phyloP scores from a whole-genome alignment of 2,797 vertebrate genomes.

The Anguilla obscura region DNA sequence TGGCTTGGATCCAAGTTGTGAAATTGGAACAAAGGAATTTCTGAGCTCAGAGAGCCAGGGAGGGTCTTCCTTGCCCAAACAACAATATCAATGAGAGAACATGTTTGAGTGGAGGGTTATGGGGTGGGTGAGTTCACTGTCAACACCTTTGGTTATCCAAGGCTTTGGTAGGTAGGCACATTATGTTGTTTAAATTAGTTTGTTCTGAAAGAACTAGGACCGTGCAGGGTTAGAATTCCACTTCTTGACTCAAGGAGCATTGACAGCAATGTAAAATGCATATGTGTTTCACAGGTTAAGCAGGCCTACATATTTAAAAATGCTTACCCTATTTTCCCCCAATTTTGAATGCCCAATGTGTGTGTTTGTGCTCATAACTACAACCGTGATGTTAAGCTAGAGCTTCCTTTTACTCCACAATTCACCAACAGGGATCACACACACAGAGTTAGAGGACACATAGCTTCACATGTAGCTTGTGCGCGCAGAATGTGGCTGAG shows the following conservation, averaged over 20 bases:
- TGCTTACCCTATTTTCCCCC: no score
- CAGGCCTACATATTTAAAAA: background rate
- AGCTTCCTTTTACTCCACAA: no score
- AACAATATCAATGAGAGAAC: slow-evolving; percentile 38
- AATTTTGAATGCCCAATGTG: no score
- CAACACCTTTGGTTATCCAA: slow-evolving; percentile 52
- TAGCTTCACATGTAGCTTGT: no score
- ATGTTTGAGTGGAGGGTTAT: slow-evolving; percentile 56
- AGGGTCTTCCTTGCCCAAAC: slow-evolving; percentile 34
- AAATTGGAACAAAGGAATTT: slow-evolving; percentile 64
- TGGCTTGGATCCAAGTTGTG: slow-evolving; percentile 53
- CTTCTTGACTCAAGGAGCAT: background rate
- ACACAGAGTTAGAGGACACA: no score
- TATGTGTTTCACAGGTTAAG: background rate
- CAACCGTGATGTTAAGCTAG: no score
- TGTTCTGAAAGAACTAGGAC: slow-evolving; percentile 49
- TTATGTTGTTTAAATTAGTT: slow-evolving; percentile 61
- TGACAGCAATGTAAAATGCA: background rate
- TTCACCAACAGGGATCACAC: no score
- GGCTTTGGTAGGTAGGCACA: slow-evolving; percentile 58
- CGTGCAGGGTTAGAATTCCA: background rate
- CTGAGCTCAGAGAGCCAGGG: slow-evolving; percentile 50
- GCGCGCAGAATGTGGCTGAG: no score
- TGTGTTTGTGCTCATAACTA: no score
- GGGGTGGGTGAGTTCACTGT: background rate